phyloP scores from a whole-genome alignment of 2,797 vertebrate species.

The Manis javanica region DNA sequence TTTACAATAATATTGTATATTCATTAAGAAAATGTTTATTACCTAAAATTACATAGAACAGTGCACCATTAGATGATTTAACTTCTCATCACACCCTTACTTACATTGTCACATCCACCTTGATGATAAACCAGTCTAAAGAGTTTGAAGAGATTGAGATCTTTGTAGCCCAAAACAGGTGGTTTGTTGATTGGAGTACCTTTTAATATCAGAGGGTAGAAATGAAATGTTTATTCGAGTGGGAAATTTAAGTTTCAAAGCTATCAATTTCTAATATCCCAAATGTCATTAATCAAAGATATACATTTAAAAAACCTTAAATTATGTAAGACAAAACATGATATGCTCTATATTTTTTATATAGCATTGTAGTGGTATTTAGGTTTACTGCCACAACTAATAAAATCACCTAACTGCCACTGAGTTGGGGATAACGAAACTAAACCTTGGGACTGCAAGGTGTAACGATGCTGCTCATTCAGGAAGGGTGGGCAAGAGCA shows the following conservation, averaged over 20 bases:
- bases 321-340: background rate
- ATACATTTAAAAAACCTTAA: conserved; percentile 45
- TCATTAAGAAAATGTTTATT: conserved; percentile 57
- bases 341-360: conserved; percentile 19
- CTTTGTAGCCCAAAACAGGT: conserved; percentile 98
- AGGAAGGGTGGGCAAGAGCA: background rate
- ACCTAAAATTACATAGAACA: background rate
- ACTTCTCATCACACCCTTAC: conserved; percentile 76
- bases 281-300: conserved; percentile 19
- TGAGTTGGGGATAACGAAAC: background rate
- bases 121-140: conserved; percentile 96
- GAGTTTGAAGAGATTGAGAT: conserved; percentile 99
- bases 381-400: background rate
- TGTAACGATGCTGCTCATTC: background rate
- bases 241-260: conserved; percentile 48
- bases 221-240: conserved; percentile 54
- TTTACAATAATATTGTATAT: conserved; percentile 42
- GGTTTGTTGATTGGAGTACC: conserved; percentile 99
- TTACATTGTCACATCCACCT: conserved; percentile 96
- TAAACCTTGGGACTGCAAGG: background rate
- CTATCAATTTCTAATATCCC: background rate
- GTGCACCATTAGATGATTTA: background rate
- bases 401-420: background rate
- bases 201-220: conserved; percentile 79
- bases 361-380: background rate